Base-by-base conservation (phyloP, 2,888 invertebrate species). In the Dusona sp. region DNA sequence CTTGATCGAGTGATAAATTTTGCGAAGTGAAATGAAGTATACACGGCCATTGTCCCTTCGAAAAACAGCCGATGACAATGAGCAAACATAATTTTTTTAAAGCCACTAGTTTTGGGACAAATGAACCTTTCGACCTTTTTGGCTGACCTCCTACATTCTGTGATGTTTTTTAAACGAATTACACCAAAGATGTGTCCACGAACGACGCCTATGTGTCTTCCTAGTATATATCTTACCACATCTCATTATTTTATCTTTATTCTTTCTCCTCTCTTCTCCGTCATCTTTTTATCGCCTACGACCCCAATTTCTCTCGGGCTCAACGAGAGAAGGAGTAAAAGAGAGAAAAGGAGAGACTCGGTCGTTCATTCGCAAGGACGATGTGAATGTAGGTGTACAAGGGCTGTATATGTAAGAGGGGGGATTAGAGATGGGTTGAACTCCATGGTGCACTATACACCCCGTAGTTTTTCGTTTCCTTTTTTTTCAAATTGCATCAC, bases 391-490 rank as follows among this genome's bases (percentile, higher is more conserved):
- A 42, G n/a, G 38, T 54, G 68, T 22, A 68, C 13, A 70, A 77
- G 72, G 68, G 79, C 72, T 54, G 72, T 19, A 42, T 64, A 64
- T 38, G 72, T 45, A 72, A 57, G 61, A 74, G 54, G 70, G 61
- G 74, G 74, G 64, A 33, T 51, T 42, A 22, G 61, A 77, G 80
- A 81, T 8, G 74, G 65, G 51, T 79, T 64, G 81, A 81, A 74
- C 74, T 81, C 54, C 38, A 64, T 33, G 51, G 81, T 82, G 89
- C 89, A 90, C 90, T 90, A 88, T 89, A 90, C 92, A 87, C 89
- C 91, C 91, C 90, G 90, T 87, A 87, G 92, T 90, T 92, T 92
- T 92, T 91, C 91, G 89, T 88, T 88, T 84, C 77, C 79, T 79
- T 89, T 89, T 89, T 88, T 87, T 88, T 90, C 90, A 91, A 91